These are phyloP conservation scores for Ascaphus truei DNA, from an alignment of 2,113 vertebrate species.

Conservation along the genomic window DNA sequence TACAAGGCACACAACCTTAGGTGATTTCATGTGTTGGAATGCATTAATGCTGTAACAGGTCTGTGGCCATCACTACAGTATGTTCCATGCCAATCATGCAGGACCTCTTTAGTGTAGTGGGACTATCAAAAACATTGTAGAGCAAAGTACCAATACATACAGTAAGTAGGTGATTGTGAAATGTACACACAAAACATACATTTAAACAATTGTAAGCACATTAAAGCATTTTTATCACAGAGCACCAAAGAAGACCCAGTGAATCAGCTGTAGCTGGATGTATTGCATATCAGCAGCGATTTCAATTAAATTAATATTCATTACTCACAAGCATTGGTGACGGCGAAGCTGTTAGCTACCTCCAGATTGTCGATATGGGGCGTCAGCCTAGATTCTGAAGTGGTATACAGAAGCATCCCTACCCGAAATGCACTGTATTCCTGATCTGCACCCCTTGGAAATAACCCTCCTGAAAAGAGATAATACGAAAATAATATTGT, in stretches of 20 bases:
- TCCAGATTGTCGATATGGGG: conserved; percentile 98
- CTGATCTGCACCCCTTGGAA: conserved; percentile 95
- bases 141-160: too few relatives aligned
- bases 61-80: neutral
- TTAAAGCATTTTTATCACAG: too few relatives aligned
- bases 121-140: too few relatives aligned
- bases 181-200: too few relatives aligned
- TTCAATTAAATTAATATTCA: conserved; percentile 30
- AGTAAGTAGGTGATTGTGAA: too few relatives aligned
- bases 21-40: neutral
- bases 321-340: conserved; percentile 97
- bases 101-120: too few relatives aligned
- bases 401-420: conserved; percentile 94
- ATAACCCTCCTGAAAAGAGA: conserved; percentile 84
- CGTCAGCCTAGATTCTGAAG: conserved; percentile 89
- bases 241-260: too few relatives aligned
- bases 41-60: neutral
- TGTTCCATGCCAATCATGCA: neutral
- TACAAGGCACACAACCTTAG: too few relatives aligned
- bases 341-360: conserved; percentile 97
- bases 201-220: too few relatives aligned
- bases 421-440: conserved; percentile 98
- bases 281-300: neutral
- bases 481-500: neutral
- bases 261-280: neutral